A percentile compares a stretch with the other conserved stretches of the same genome.
These are phyloP conservation scores for Meda fulgida DNA, from an alignment of 2,797 vertebrate species.

Conservation along the genomic window DNA sequence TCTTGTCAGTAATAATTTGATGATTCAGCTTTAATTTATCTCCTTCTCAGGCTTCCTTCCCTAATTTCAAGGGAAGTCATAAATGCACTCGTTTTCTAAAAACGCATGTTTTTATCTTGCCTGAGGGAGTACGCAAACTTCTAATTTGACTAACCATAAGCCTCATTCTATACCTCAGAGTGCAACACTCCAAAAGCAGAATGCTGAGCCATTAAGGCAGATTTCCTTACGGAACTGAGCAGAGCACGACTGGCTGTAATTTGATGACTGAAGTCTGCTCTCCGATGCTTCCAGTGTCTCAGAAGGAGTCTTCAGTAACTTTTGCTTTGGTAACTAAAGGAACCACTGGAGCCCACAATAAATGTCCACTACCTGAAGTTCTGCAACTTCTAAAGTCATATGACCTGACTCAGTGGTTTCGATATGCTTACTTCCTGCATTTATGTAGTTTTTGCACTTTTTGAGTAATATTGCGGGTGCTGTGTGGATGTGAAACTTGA, in stretches of 20 bases:
- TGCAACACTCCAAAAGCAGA: conserved; percentile 28
- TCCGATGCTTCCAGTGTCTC: conserved; percentile 5
- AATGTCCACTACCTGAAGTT: not conserved
- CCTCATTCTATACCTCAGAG: conserved; percentile 20
- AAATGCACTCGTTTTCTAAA: conserved; percentile 20
- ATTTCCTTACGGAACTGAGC: conserved; percentile 1
- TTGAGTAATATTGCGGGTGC: not conserved
- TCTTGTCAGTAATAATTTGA: conserved; percentile 5
- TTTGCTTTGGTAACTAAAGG: conserved; percentile 3
- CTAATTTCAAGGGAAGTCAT: conserved; percentile 34
- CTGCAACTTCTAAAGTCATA: conserved; percentile 12
- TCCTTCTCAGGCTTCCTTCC: conserved; percentile 30
- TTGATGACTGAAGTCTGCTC: conserved; percentile 27
- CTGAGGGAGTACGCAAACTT: conserved; percentile 17
- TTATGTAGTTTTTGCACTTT: conserved; percentile 12
- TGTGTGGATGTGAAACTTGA: conserved; percentile 25
- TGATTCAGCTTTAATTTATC: conserved; percentile 45
- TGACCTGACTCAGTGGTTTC: conserved; percentile 31
- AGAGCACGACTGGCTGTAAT: conserved; percentile 11
- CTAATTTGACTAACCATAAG: conserved; percentile 36
- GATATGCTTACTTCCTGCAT: conserved; percentile 13
- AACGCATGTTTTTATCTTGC: conserved; percentile 16
- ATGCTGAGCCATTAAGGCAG: conserved; percentile 23
- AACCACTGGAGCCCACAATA: not conserved
- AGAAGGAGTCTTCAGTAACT: conserved; percentile 1